These are phyloP conservation scores for Sebastes minor DNA, from an alignment of 2,797 vertebrate species.

Conservation along the genomic window DNA sequence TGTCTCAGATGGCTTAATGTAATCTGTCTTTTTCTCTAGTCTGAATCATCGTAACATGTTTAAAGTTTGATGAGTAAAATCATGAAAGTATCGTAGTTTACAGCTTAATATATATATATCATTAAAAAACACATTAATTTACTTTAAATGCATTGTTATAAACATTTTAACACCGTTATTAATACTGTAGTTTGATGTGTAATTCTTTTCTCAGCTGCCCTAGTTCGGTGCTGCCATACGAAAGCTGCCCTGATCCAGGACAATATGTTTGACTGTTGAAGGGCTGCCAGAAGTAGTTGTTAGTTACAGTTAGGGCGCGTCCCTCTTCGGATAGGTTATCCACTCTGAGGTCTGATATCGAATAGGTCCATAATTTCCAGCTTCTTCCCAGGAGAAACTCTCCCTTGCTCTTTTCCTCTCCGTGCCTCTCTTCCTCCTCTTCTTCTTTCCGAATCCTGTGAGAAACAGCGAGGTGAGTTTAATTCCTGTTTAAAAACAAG, in stretches of 20 bases:
- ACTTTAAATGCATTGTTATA: background rate
- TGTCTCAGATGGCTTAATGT: background rate
- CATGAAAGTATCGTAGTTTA: background rate
- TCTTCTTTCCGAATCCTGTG: slow-evolving; percentile 35
- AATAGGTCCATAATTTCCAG: slow-evolving; percentile 71
- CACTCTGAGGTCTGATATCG: slow-evolving; percentile 66
- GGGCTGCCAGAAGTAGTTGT: slow-evolving; percentile 75
- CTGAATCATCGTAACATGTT: background rate
- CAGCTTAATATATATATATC: background rate
- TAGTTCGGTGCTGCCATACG: slow-evolving; percentile 29
- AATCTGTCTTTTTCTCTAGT: background rate
- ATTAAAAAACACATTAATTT: background rate
- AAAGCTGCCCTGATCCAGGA: slow-evolving; percentile 51
- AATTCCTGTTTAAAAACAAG: slow-evolving; percentile 7
- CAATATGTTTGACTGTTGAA: slow-evolving; percentile 72
- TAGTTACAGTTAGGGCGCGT: slow-evolving; percentile 78
- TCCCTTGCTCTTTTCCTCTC: slow-evolving; percentile 44
- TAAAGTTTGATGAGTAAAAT: background rate
- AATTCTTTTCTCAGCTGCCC: slow-evolving; percentile 9
- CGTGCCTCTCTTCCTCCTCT: slow-evolving; percentile 30
- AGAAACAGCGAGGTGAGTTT: slow-evolving; percentile 67
- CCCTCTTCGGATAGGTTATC: slow-evolving; percentile 69
- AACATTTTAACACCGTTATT: background rate
- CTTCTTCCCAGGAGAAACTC: slow-evolving; percentile 67
- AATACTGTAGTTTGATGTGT: background rate